Conservation (phyloP, 2,113 vertebrate species). For the Hemiscyllium ocellatum region DNA sequence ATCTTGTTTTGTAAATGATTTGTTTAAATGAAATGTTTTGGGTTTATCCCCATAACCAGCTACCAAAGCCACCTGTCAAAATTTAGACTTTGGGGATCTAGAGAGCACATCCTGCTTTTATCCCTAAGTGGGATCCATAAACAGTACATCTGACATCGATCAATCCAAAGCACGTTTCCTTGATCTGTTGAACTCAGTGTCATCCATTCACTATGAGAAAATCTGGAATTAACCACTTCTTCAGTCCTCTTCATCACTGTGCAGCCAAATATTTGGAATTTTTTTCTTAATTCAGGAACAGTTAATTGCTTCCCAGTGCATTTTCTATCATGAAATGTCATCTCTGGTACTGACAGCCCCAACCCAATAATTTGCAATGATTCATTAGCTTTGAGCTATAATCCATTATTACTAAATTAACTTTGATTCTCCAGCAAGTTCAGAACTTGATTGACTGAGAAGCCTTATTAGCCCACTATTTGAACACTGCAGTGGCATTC, state of each 20-base stretch:
- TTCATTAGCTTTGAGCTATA: slow-evolving; percentile 28
- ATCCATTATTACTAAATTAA: slow-evolving; percentile 30
- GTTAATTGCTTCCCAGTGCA: background rate
- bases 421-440: slow-evolving; percentile 15
- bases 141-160: background rate
- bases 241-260: background rate
- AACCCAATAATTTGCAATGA: slow-evolving; percentile 7
- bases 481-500: background rate
- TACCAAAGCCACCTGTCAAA: background rate
- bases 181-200: background rate
- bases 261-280: background rate
- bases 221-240: background rate
- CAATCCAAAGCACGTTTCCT: background rate
- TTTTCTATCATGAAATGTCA: background rate
- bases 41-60: background rate
- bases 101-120: too few species aligned
- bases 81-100: background rate
- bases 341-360: background rate
- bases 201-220: background rate
- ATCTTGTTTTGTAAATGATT: background rate
- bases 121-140: background rate
- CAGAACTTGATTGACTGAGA: background rate
- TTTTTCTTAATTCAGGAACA: background rate
- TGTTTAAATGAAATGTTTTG: background rate
- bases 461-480: background rate